phyloP scores from a whole-genome alignment of 2,113 vertebrate genomes.

The Mustelus asterias region DNA sequence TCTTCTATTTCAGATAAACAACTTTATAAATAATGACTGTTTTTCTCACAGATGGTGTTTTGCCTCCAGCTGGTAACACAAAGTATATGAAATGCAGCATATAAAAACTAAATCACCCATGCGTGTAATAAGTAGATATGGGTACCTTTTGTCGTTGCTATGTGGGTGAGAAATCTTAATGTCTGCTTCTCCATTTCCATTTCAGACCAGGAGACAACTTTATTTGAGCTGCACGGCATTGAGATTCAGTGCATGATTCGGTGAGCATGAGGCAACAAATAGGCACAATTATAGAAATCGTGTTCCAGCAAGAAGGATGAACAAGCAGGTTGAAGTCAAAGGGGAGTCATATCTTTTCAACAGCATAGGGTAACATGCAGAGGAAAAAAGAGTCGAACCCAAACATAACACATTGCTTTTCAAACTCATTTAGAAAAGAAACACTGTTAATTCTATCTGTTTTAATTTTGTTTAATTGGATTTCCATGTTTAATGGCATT shows the following conservation, averaged over 20 bases:
- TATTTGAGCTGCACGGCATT: neutral
- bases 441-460: neutral
- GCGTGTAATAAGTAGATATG: neutral
- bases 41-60: neutral
- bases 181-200: neutral
- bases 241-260: neutral
- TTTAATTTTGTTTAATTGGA: neutral
- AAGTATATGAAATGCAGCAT: slow-evolving; percentile 10
- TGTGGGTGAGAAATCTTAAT: neutral
- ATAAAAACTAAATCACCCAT: neutral
- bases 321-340: neutral
- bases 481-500: neutral
- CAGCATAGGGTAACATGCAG: neutral
- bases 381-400: neutral
- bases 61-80: neutral
- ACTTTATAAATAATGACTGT: neutral
- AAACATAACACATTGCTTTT: neutral
- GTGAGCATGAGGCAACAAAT: neutral
- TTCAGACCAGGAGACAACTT: neutral
- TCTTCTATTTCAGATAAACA: neutral
- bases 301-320: neutral
- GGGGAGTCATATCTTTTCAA: neutral
- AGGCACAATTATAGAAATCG: neutral
- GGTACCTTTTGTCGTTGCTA: neutral
- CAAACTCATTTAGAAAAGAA: neutral